Percentiles rank a stretch among this genome's conserved stretches.
These are phyloP conservation scores for Netelia inedita DNA, from an alignment of 2,888 invertebrate species.

Conservation along the genomic window DNA sequence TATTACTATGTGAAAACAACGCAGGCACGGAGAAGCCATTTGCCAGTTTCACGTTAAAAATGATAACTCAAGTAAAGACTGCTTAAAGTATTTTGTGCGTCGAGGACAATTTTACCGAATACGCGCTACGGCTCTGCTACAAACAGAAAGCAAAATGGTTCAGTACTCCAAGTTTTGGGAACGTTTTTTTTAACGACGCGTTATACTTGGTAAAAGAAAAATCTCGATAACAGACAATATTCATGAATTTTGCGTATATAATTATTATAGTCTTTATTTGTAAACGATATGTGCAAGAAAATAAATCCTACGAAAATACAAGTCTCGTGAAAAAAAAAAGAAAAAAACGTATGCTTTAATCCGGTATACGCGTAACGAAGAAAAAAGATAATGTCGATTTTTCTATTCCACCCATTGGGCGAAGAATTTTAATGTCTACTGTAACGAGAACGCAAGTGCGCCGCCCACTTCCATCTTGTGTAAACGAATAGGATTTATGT, in stretches of 20 bases:
- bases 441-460: background rate
- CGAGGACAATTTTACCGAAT: constrained; percentile 32
- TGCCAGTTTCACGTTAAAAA: constrained; percentile 43
- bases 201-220: constrained; percentile 47
- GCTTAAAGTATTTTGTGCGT: constrained; percentile 61
- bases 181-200: constrained; percentile 33
- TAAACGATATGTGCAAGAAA: constrained; percentile 55
- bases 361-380: background rate
- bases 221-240: constrained; percentile 54
- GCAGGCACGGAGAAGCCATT: constrained; percentile 14
- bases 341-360: constrained; percentile 10
- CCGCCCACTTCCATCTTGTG: constrained; percentile 32
- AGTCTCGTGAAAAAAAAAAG: background rate
- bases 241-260: constrained; percentile 43
- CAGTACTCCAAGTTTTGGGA: constrained; percentile 39
- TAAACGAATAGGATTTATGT: constrained; percentile 48
- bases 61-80: constrained; percentile 65
- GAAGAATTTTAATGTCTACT: background rate
- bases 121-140: constrained; percentile 40
- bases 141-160: constrained; percentile 40
- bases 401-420: constrained; percentile 15
- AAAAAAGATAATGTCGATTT: constrained; percentile 2
- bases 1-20: constrained; percentile 39
- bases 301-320: constrained; percentile 41
- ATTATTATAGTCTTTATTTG: constrained; percentile 49